These are phyloP conservation scores for Dicyrtoma fusca DNA, from an alignment of 2,888 invertebrate genomes.

Conservation along the genomic window DNA sequence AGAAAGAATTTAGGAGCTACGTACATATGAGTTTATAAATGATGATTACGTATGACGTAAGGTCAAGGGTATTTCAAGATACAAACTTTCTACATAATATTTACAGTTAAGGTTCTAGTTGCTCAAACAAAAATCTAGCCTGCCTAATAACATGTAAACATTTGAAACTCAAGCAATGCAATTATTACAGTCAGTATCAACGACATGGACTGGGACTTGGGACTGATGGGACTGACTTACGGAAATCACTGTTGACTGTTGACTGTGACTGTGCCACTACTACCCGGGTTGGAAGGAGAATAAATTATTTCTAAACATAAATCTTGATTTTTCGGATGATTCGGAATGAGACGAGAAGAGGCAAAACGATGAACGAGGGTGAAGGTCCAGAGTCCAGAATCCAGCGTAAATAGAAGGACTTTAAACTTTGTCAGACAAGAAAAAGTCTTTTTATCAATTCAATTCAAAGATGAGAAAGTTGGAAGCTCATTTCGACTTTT, in stretches of 20 bases:
- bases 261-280: not conserved
- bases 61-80: no score
- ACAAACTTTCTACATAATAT: no score
- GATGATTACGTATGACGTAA: no score
- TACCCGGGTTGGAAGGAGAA: not conserved
- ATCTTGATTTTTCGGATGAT: slow-evolving; percentile 8
- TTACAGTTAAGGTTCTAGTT: no score
- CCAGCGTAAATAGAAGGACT: not conserved
- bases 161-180: no score
- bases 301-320: slow-evolving; percentile 17
- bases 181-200: no score
- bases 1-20: no score
- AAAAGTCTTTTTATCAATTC: not conserved
- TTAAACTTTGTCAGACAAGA: not conserved
- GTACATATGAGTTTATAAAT: no score
- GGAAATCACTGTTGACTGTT: not conserved
- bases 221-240: no score
- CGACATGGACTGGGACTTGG: no score
- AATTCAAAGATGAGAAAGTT: not conserved
- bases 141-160: no score
- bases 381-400: slow-evolving; percentile 21
- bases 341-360: not conserved
- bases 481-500: not conserved
- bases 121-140: no score
- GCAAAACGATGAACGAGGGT: not conserved